Evolutionary conservation across 2,113 vertebrate genomes (phyloP), one percentile per base, ranked within the genome.

Genomic region (Emydura subglobosa): DNA sequence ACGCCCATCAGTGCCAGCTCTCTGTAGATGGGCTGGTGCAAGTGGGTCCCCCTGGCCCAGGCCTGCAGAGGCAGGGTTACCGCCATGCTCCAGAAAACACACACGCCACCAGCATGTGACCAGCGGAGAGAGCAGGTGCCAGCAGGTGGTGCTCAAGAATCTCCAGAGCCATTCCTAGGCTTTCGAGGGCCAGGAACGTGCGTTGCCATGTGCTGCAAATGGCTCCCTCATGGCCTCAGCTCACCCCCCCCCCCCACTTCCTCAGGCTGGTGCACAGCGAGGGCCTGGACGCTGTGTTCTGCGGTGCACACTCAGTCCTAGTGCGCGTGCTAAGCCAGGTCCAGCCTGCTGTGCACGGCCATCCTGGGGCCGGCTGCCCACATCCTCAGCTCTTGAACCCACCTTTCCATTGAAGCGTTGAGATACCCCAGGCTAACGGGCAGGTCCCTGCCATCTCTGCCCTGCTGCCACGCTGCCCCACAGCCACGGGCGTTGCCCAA

Each of bases 91-190:
- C 53, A 54, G 17, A 25, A 21, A 55, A 55, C 54, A 55, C 54
- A 55, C 39, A 3, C 39, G 3, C 39, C 39, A 39, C 39, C 39
- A 13, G 16, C 16, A 14, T 17, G 51, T 14, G 51, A 47, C 21
- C 34, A 74, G n/a, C 4, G 7, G 1, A 0, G 1, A 0, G 3
- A 65, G 24, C 19, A 57, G 16, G 24, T 68, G 31, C 7, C 65
- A 68, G 65, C 34, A 72, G 68, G 21, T 39, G 68, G 68, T 10
- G 68, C 68, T 22, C 21, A 17, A 72, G 68, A 39, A 10, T 3
- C 21, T 10, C n/a, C n/a, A 72, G 5, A 1, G n/a, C 57, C n/a
- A 68, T 10, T 21, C 19, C 34, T 22, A 10, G 65, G 65, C 31
- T n/a, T 39, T 19, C 3, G 16, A 39, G n/a, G 34, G 19, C 17